A percentile compares a stretch with the other conserved stretches of the same genome.
Evolutionary conservation across 2,113 vertebrate genomes (phyloP).

Genomic region (Xerus inauris): DNA sequence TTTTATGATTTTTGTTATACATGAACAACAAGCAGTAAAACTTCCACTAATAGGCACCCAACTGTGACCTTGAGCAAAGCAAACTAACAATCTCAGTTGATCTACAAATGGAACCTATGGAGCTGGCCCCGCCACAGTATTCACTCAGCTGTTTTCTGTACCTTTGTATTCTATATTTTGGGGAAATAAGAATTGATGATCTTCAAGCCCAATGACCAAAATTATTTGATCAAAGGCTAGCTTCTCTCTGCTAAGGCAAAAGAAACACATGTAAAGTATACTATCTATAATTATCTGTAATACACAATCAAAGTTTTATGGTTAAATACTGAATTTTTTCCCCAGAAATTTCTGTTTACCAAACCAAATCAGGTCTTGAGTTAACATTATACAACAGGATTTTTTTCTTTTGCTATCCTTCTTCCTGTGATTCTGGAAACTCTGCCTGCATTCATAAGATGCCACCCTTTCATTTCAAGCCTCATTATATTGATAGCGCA

Average conservation of each 20-base stretch:
- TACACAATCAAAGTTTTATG: neutral
- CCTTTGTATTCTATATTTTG: neutral
- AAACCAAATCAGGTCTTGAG: neutral
- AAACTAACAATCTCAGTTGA: rapidly evolving
- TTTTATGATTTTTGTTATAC: neutral
- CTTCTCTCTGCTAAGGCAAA: neutral
- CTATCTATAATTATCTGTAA: neutral
- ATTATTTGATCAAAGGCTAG: neutral
- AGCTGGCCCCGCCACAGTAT: rapidly evolving
- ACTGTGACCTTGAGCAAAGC: neutral
- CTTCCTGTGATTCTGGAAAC: neutral
- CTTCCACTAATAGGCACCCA: neutral
- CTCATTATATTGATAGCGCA: too few relatives aligned
- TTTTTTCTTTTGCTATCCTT: neutral
- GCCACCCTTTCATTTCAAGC: neutral
- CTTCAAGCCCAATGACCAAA: neutral
- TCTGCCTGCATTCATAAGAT: neutral
- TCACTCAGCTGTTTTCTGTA: neutral
- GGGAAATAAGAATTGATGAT: neutral
- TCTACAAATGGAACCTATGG: neutral
- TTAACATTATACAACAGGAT: neutral
- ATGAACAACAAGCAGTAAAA: neutral
- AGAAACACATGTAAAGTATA: neutral
- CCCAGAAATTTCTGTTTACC: neutral
- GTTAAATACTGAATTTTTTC: neutral